Conservation (phyloP, 1,140 invertebrate genomes). For the Melipona quadrifasciata region DNA sequence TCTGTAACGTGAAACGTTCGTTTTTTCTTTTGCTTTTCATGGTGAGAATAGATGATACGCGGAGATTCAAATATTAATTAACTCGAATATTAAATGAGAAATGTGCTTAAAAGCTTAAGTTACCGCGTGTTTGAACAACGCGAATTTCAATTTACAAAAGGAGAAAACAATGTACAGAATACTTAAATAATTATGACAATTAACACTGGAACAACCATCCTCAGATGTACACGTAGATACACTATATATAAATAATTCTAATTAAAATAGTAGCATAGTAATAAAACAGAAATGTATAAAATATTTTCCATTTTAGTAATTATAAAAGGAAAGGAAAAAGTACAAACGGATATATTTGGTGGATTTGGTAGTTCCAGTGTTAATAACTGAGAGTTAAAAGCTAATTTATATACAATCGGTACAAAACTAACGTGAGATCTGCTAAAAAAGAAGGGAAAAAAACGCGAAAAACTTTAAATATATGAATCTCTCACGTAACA, state of each 20-base stretch:
- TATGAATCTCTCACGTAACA: slow-evolving; percentile 38
- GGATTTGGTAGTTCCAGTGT: neutral
- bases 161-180: neutral
- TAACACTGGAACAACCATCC: neutral
- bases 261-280: neutral
- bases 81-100: neutral
- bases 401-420: slow-evolving; percentile 18
- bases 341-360: neutral
- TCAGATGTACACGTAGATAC: neutral
- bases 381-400: neutral
- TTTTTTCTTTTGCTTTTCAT: neutral
- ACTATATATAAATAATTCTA: neutral
- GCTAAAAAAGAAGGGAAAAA: no score
- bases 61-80: slow-evolving; percentile 21
- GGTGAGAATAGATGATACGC: neutral
- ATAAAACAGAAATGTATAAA: neutral
- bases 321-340: neutral
- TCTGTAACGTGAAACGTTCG: neutral
- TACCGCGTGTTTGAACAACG: neutral
- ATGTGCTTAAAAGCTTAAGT: neutral
- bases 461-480: neutral
- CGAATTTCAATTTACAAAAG: neutral
- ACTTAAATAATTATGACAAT: slow-evolving; percentile 8
- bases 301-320: neutral
- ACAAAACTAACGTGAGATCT: neutral